Base-by-base conservation (phyloP, 2,797 vertebrate genomes). In the Gambusia yucatana region DNA sequence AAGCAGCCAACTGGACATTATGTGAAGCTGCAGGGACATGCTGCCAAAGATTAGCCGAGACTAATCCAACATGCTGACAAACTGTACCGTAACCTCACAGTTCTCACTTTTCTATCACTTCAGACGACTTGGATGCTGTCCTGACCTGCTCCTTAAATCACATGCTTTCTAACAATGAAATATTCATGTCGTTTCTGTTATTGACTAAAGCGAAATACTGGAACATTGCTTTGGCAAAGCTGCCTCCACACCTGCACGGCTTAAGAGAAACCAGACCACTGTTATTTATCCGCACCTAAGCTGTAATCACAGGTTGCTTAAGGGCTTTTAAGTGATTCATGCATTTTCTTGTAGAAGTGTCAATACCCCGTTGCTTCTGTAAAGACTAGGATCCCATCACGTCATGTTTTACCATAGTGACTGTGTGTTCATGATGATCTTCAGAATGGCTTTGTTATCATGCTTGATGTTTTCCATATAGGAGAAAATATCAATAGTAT, bases 211-310 rank as follows among this genome's bases (percentile, higher is more conserved):
- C 36, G 10, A 41, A 67, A 67, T 25, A 41, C 17, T 39, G 33
- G 61, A 67, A 10, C 20, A 4, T 39, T 22, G 22, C 36, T 67
- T 67, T 67, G 36, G 63, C 63, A 67, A 67, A 41, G 33, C 63
- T 41, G 36, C 36, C 25, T 67, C 36, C 36, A 41, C 63, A 67
- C 63, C 63, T 67, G 36, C 63, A 67, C 1, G 36, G 36, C 20
- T 67, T 67, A 67, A 41, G 63, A 67, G 63, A 67, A 67, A 41
- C 36, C 63, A 39, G 33, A 67, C 9, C 63, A 25, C 63, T 67
- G 63, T 25, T 41, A 67, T 41, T 41, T 41, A 36, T 41, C 63
- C 2, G 7, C 17, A 13, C 8, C 17, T 25, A 39, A 67, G 63
- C 36, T 25, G 20, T 67, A 67, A 67, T 67, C 20, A 41, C 20